These are phyloP conservation scores for Metalampra italica DNA, from an alignment of 2,888 invertebrate species.

Conservation along the genomic window DNA sequence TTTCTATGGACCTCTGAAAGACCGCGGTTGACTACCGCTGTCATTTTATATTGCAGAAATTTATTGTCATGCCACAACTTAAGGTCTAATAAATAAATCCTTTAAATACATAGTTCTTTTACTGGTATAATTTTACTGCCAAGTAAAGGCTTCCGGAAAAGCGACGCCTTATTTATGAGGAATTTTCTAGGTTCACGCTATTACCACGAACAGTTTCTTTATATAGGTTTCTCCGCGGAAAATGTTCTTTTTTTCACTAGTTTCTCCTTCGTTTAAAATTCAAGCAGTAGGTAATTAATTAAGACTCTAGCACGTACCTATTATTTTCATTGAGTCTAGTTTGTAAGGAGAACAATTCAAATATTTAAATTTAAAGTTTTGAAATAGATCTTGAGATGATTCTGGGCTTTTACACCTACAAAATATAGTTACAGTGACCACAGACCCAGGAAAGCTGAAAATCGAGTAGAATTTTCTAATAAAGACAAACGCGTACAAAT, in stretches of 20 bases:
- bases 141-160: conserved; percentile 10
- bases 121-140: conserved; percentile 10
- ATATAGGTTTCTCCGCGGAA: no score
- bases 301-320: neutral
- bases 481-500: no score
- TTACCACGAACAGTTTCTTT: conserved; percentile 1
- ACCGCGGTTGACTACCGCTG: neutral
- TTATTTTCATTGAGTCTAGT: neutral
- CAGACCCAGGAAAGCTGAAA: no score
- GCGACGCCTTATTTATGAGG: conserved; percentile 8
- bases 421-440: no score
- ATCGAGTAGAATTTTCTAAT: no score
- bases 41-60: neutral
- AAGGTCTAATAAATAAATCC: conserved; percentile 7
- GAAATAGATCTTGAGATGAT: no score
- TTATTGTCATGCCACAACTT: neutral
- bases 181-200: conserved; percentile 6
- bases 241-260: no score
- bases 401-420: no score
- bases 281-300: neutral
- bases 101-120: conserved; percentile 10
- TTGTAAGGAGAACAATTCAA: no score
- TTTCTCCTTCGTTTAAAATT: neutral
- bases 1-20: neutral
- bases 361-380: no score